Base-by-base conservation (phyloP, 2,113 vertebrate genomes). In the Neopipo cinnamomea region DNA sequence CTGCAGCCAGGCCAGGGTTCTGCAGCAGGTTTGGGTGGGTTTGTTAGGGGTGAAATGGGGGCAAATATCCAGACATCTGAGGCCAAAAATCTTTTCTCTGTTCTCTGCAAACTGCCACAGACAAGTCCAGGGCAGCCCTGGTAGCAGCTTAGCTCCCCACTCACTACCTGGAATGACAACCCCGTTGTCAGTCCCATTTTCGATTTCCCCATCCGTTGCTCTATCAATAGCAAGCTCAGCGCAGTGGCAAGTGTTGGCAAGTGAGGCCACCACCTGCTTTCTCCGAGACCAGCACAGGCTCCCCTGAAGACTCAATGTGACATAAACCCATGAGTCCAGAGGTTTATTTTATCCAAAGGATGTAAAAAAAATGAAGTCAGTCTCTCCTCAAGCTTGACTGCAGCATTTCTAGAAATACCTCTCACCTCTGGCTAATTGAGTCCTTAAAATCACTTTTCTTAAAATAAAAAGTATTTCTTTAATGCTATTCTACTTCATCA, bases 11-110 rank as follows among this genome's bases (percentile, higher is more conserved):
- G 15, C 12, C 37, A 12, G 30, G 59, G 31, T 71, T 67, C 78
- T 4, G 3, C 0, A 0, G 27, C 10, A 11, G 19, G 17, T 31
- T 65, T 61, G 4, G 11, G 16, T 37, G 53, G 14, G 25, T 31
- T 65, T 61, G n/a, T 41, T 28, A 25, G 37, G 49, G 6, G 3
- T 35, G 65, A 59, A 65, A 0, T 0, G 19, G n/a, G 13, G 19
- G 6, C 21, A 49, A 28, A 24, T 12, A 39, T 24, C 20, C 3
- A 16, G 53, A 42, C 8, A 35, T 19, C 8, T 2, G 1, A 80
- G 47, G 44, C 24, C 12, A 0, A 1, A 65, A 9, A 84, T 47
- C 21, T 68, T 5, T 56, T 80, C 9, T 79, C 21, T 27, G 12
- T 86, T 76, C 68, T 81, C 47, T 74, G 41, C 28, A 73, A 70